Evolutionary conservation across 2,797 vertebrate genomes (phyloP).

Genomic region (Pampus argenteus): DNA sequence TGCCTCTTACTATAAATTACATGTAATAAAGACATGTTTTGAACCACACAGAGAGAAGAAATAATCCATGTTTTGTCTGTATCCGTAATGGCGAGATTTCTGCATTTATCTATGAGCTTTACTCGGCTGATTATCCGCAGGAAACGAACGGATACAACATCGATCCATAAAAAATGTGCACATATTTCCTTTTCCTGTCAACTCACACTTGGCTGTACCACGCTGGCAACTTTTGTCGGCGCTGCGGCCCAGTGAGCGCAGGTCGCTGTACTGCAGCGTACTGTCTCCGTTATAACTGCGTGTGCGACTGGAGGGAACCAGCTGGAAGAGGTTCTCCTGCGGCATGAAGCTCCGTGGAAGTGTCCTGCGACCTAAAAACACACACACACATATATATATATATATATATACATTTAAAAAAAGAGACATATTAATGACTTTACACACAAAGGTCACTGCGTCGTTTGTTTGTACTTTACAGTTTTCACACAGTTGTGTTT

Average conservation of each 20-base stretch:
- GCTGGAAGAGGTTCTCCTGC: constrained; percentile 92
- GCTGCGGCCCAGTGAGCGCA: constrained; percentile 83
- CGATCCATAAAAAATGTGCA: constrained; percentile 10
- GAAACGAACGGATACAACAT: constrained; percentile 23
- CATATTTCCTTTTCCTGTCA: not conserved
- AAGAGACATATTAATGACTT: constrained; percentile 2
- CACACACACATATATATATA: no score
- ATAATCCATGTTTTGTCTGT: constrained; percentile 21
- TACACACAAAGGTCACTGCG: not conserved
- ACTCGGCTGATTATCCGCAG: constrained; percentile 26
- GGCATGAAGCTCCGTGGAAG: constrained; percentile 93
- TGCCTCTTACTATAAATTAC: not conserved
- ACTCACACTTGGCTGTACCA: constrained; percentile 83
- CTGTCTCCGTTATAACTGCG: constrained; percentile 91
- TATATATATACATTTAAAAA: constrained; percentile 4
- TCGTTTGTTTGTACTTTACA: constrained; percentile 31
- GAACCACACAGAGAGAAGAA: not conserved
- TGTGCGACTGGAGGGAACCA: constrained; percentile 90
- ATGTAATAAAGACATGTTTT: constrained; percentile 13
- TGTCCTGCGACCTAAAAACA: constrained; percentile 88
- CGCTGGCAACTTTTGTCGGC: constrained; percentile 86
- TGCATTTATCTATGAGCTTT: constrained; percentile 10
- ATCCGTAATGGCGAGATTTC: not conserved
- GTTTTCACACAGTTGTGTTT: constrained; percentile 39
- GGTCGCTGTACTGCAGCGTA: constrained; percentile 86